A percentile compares a stretch with the other conserved stretches of the same genome.
These are phyloP conservation scores for Oxygymnocypris stewartii DNA, from an alignment of 2,113 vertebrate genomes.

Conservation along the genomic window DNA sequence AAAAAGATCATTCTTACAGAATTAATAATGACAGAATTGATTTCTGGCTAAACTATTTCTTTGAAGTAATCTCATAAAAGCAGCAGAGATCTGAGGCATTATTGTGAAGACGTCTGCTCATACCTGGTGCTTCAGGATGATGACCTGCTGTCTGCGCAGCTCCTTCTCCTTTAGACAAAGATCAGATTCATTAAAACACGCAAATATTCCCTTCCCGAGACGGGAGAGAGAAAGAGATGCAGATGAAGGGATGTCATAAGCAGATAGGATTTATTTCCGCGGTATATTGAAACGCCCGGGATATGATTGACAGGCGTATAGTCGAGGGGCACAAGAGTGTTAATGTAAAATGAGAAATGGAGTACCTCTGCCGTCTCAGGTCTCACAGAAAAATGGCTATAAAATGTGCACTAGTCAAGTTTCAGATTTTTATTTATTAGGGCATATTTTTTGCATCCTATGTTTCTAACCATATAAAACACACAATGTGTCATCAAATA, in stretches of 20 bases:
- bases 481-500: background rate
- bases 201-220: conserved; percentile 34
- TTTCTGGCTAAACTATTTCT: background rate
- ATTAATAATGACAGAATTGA: background rate
- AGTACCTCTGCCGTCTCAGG: background rate
- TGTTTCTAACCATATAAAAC: background rate
- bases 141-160: conserved; percentile 88
- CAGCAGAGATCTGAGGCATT: background rate
- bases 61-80: background rate
- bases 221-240: conserved; percentile 20
- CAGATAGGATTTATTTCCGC: conserved; percentile 15
- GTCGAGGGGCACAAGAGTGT: conserved; percentile 21
- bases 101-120: conserved; percentile 53
- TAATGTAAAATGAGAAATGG: conserved; percentile 39
- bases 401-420: background rate
- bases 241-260: conserved; percentile 37
- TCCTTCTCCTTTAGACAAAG: conserved; percentile 87
- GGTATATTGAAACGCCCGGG: conserved; percentile 30
- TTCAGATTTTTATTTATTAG: too few relatives aligned
- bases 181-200: conserved; percentile 45
- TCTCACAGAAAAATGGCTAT: background rate
- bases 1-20: conserved; percentile 2
- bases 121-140: conserved; percentile 95
- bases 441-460: background rate
- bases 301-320: conserved; percentile 40